Conservation (phyloP, 2,113 vertebrate genomes). For the Promerops cafer region DNA sequence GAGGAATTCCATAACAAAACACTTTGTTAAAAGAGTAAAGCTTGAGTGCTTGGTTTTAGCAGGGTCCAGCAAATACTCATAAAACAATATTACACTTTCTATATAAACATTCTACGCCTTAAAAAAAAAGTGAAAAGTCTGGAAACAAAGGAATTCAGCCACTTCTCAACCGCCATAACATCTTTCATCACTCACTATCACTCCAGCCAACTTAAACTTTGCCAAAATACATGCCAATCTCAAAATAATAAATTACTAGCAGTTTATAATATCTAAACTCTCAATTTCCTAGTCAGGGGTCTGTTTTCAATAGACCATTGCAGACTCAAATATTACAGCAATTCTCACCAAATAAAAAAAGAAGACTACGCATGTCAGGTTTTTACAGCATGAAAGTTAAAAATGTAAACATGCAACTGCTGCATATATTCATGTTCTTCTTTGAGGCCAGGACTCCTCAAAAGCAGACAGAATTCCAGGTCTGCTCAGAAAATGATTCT, state of each 20-base stretch:
- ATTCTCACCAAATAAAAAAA: background rate
- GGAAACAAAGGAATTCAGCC: conserved; percentile 49
- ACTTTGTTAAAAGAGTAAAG: conserved; percentile 17
- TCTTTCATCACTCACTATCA: conserved; percentile 49
- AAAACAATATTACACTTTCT: conserved; percentile 50
- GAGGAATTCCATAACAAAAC: conserved; percentile 37
- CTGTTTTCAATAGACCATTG: background rate
- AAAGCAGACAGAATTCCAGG: background rate
- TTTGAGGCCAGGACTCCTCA: background rate
- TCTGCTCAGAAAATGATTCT: background rate
- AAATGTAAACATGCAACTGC: background rate
- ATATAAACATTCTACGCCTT: conserved; percentile 17
- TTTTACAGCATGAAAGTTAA: background rate
- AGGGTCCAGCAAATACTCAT: conserved; percentile 23
- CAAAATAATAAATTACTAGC: conserved; percentile 48
- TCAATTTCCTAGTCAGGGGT: conserved; percentile 10
- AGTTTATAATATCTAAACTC: conserved; percentile 12
- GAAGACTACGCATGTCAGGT: background rate
- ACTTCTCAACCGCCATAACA: conserved; percentile 26
- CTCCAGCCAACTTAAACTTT: conserved; percentile 21
- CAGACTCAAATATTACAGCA: background rate
- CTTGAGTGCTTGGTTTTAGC: conserved; percentile 3
- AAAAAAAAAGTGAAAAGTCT: conserved; percentile 34
- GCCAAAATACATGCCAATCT: conserved; percentile 53
- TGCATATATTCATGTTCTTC: background rate